Evolutionary conservation across 2,797 vertebrate species (phyloP), one percentile per base, ranked within the genome.

Genomic region (Cygnus olor): DNA sequence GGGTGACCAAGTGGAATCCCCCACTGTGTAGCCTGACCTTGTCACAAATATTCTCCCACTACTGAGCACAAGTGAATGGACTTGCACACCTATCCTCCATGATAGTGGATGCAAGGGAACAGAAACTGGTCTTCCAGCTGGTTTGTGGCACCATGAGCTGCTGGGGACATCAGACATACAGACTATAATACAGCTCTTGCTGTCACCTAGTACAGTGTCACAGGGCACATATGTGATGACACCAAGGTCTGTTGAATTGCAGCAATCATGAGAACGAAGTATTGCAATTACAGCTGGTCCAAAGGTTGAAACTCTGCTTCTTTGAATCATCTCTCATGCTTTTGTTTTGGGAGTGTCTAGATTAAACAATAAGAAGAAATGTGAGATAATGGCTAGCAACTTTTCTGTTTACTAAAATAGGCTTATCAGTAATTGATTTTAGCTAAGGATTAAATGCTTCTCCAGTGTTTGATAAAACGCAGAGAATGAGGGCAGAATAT

Each of bases 321-420:
- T 69, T 85, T 92, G 84, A 92, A 74, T 92, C 71, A 95, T 78
- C 81, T 56, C 2, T 2, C 91, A 82, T 93, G 72, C 71, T 88
- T 94, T 93, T 93, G 80, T 93, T 94, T 93, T 85, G 93, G 93
- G 94, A 94, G 95, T 92, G 93, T 72, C 94, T 86, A 92, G 81
- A 74, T 95, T 85, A 93, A 95, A 94, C 58, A 91, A 40, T 60
- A 83, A 47, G 19, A 78, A 94, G 58, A 94, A 42, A 85, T 57
- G 38, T 79, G 44, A 96, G 81, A 85, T 92, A 92, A 78, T 56
- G 21, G 47, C 85, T 94, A 68, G 79, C 54, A 88, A 72, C 40
- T 49, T 80, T 53, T 63, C 36, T 88, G 83, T 85, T 92, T 91
- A 85, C 70, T 89, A 85, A 90, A 93, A 69, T 73, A 90, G 14